Conservation (phyloP, 2,113 vertebrate genomes). For the Cygnus atratus region DNA sequence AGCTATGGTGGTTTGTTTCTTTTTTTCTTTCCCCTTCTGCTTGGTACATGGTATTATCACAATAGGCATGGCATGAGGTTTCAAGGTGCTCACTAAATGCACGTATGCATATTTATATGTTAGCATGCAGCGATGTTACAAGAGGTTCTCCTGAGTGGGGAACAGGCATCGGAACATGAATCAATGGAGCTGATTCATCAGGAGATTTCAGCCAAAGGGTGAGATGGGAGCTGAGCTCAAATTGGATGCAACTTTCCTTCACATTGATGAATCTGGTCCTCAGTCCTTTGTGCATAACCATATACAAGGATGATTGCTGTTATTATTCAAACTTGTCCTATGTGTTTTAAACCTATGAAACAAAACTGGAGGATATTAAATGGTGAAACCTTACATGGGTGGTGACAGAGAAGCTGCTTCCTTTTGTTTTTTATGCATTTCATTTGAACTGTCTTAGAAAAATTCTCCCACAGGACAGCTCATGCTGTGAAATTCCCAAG, state of each 20-base stretch:
- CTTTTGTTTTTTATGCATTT: background rate
- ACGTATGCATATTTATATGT: fast-evolving
- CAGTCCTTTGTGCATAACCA: background rate
- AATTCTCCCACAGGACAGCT: background rate
- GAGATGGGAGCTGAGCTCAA: background rate
- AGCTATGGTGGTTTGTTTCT: background rate
- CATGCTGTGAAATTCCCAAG: background rate
- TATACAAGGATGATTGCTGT: background rate
- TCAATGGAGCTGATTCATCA: background rate
- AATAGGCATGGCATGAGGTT: background rate
- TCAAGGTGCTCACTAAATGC: background rate
- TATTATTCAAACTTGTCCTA: background rate
- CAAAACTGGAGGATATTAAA: background rate
- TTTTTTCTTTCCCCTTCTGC: background rate
- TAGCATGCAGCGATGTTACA: background rate
- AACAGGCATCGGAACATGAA: background rate
- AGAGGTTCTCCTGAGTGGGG: background rate
- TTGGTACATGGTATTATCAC: background rate
- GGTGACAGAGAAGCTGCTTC: background rate
- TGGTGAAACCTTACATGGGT: background rate
- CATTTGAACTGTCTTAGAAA: background rate
- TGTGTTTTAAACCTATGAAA: background rate
- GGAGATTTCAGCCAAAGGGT: background rate
- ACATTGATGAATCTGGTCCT: background rate
- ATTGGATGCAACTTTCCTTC: background rate